Conservation (phyloP, 2,797 vertebrate genomes). For the Alauda arvensis region DNA sequence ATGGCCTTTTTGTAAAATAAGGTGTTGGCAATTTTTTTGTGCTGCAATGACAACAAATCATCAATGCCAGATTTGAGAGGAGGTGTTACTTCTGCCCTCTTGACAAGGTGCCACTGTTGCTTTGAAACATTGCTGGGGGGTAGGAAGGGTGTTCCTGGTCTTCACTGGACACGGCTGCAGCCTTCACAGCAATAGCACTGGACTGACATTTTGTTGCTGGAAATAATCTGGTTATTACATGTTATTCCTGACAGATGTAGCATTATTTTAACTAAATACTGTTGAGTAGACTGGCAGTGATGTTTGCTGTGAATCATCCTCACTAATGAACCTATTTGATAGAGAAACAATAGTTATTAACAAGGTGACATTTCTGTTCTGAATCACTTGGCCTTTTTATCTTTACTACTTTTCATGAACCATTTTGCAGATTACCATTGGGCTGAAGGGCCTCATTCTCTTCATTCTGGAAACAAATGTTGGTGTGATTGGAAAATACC, state of each 20-base stretch:
- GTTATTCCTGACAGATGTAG: not conserved
- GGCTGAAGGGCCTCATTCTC: not conserved
- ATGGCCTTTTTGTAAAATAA: not conserved
- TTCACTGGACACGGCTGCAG: not conserved
- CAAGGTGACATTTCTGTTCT: not conserved
- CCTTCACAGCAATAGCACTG: not conserved
- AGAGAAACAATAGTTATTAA: not conserved
- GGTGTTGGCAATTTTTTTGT: not conserved
- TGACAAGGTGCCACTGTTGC: not conserved
- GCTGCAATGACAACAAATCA: not conserved
- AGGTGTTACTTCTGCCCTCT: not conserved
- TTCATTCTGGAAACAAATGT: not conserved
- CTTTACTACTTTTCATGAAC: not conserved
- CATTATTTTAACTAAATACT: not conserved
- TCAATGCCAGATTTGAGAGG: not conserved
- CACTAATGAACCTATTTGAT: not conserved
- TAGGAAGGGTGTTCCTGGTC: fast-evolving
- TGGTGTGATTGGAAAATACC: not conserved
- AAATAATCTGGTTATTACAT: not conserved
- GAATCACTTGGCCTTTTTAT: not conserved
- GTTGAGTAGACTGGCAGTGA: not conserved
- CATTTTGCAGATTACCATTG: not conserved
- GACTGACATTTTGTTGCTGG: not conserved
- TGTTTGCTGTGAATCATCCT: not conserved
- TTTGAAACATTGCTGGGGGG: not conserved